Evolutionary conservation across 2,888 invertebrate species (phyloP), one percentile per base, ranked within the genome.

Genomic region (Schizotus pectinicornis): DNA sequence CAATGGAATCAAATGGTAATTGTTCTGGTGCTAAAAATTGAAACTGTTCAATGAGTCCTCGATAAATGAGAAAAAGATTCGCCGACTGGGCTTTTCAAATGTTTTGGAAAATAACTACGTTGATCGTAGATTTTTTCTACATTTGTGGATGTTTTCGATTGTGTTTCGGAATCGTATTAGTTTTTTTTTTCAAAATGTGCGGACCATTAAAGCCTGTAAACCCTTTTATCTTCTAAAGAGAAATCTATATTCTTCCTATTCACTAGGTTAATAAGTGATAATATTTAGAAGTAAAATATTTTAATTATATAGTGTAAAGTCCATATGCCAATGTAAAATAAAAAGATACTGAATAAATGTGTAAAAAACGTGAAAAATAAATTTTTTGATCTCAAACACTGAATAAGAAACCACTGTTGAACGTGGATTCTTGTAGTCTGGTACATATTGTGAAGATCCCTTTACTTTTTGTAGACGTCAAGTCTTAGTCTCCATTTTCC

Each of bases 201-300:
- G 68, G 69, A 69, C 69, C 69, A 69, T 60, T 65, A 37, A 56
- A 62, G 57, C 59, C 62, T 63, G 47, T 59, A 60, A 50, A 53
- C 48, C 49, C 45, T 47, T 50, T 53, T 50, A 47, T 60, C 51
- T 42, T 58, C 53, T 46, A 46, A 47, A 54, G 45, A 60, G 30
- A 51, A 72, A 73, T 71, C 73, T 74, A 72, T 74, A 74, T 76
- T 75, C 74, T 77, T 76, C 75, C 75, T 75, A 75, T 69, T 69
- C 68, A 57, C 63, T 73, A 74, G 70, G 65, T 61, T 34, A 55
- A 56, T 73, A 73, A 74, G 70, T 70, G 65, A 73, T 72, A 22
- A 70, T 64, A 59, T 65, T 59, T 67, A 67, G 60, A 59, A 62
- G 50, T 59, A 55, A 59, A 62, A 67, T 65, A 67, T 67, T 69